Conservation (phyloP, 2,113 vertebrate species). For the Puma concolor region DNA sequence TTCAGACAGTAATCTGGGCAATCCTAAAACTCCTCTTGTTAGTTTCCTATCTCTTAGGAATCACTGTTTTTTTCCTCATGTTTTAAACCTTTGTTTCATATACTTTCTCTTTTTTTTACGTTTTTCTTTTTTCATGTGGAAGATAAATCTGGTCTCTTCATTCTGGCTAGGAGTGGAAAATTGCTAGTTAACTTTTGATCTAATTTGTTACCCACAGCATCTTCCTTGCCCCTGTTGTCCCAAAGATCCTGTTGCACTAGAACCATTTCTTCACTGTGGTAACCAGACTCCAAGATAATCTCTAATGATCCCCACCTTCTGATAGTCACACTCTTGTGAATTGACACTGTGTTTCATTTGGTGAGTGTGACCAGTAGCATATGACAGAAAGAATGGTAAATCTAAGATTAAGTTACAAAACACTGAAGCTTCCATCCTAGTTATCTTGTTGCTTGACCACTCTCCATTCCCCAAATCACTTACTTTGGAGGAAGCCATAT, state of each 20-base stretch:
- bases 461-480: not conserved
- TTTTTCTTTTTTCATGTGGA: not conserved
- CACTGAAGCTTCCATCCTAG: not conserved
- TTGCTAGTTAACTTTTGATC: not conserved
- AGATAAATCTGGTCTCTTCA: not conserved
- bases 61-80: not conserved
- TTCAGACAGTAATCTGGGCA: not conserved
- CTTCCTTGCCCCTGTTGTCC: not conserved
- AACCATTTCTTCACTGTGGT: not conserved
- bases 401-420: not conserved
- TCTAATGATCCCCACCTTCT: not conserved
- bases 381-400: not conserved
- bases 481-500: not conserved
- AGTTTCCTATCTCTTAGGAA: not conserved
- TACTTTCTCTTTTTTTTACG: not conserved
- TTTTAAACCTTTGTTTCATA: not conserved
- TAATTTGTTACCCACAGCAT: not conserved
- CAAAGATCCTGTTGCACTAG: not conserved
- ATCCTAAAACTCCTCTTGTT: not conserved
- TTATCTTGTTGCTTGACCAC: not conserved
- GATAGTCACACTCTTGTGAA: not conserved
- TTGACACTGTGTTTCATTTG: not conserved
- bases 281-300: not conserved
- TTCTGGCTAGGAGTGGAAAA: not conserved
- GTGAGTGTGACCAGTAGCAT: not conserved